phyloP scores from a whole-genome alignment of 2,888 invertebrate species.

The Blomia tropicalis region DNA sequence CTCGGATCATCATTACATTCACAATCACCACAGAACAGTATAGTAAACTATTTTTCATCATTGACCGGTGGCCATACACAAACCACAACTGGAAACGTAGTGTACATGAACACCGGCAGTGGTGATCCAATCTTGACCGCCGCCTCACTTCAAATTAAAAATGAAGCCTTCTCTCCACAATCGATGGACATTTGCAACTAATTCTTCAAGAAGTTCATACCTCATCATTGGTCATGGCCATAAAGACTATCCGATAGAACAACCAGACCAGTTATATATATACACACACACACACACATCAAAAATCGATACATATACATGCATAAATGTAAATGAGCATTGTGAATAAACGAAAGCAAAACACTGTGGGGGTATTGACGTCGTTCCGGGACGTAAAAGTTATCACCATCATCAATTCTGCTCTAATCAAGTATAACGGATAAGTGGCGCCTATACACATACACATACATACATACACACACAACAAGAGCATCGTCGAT shows the following conservation, averaged over 20 bases:
- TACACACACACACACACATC: background rate
- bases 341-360: too few species aligned
- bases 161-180: slow-evolving; percentile 24
- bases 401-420: too few species aligned
- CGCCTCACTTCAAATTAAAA: slow-evolving; percentile 19
- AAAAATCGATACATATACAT: too few species aligned
- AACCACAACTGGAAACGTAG: background rate
- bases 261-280: background rate
- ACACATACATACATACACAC: too few species aligned
- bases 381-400: too few species aligned
- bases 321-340: too few species aligned
- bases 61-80: background rate
- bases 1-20: slow-evolving; percentile 20
- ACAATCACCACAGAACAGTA: slow-evolving; percentile 5
- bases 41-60: background rate
- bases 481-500: too few species aligned
- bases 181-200: slow-evolving; percentile 25
- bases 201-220: background rate
- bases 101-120: background rate
- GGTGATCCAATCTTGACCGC: background rate
- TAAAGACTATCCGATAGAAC: background rate
- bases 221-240: background rate
- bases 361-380: too few species aligned
- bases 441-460: too few species aligned
- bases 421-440: too few species aligned